Evolutionary conservation across 1,140 invertebrate genomes (phyloP).

Genomic region (Apocrypta bakeri): DNA sequence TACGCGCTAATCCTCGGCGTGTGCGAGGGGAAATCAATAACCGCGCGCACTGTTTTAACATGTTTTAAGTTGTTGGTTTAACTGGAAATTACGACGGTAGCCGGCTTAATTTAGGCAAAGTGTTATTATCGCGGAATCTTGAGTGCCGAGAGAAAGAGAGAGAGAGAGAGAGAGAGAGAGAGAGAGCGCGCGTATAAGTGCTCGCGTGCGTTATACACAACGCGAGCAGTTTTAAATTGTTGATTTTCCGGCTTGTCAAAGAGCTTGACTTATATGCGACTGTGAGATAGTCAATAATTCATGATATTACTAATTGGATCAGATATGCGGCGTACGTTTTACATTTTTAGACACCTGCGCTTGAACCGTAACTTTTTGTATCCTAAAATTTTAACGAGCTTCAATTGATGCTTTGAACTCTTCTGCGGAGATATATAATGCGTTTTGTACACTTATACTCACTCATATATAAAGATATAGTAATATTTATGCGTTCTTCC

Average conservation of each 20-base stretch:
- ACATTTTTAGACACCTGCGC: not conserved
- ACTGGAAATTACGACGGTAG: not conserved
- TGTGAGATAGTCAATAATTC: not conserved
- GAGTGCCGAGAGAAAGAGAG: not conserved
- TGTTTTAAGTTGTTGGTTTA: constrained; percentile 36
- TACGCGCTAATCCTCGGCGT: not conserved
- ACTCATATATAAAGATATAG: too few species aligned
- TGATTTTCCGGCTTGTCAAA: constrained; percentile 28
- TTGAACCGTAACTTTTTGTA: not conserved
- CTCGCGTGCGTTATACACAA: not conserved
- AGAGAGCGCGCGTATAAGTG: too few species aligned
- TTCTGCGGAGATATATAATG: not conserved
- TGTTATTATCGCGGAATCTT: constrained; percentile 43
- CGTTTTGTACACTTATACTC: too few species aligned
- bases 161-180: too few species aligned
- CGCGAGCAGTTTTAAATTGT: constrained; percentile 16
- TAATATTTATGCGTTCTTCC: not conserved
- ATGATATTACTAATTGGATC: not conserved
- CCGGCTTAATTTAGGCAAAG: constrained; percentile 26
- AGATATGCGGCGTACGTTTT: not conserved
- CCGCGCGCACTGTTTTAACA: constrained; percentile 4
- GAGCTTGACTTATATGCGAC: not conserved
- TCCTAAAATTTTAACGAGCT: not conserved
- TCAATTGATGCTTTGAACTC: not conserved
- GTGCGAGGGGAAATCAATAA: constrained; percentile 28